phyloP scores from a whole-genome alignment of 2,888 invertebrate species.

The Actias luna region DNA sequence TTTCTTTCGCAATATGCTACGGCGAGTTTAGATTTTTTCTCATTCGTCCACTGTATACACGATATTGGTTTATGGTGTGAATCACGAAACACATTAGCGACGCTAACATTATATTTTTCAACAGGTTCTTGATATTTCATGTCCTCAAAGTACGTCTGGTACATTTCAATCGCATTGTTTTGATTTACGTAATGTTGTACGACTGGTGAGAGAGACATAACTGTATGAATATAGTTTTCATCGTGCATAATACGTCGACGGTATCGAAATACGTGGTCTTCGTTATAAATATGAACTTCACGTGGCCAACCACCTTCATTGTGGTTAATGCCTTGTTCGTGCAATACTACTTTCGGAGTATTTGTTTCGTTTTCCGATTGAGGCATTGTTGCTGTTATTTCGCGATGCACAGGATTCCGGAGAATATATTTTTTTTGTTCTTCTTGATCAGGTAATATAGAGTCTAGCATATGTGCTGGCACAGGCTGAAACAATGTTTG shows the following conservation, averaged over 20 bases:
- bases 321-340: constrained; percentile 86
- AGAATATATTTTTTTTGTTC: constrained; percentile 70
- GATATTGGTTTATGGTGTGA: constrained; percentile 73
- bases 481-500: constrained; percentile 71
- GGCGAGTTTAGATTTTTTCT: constrained; percentile 83
- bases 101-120: constrained; percentile 81
- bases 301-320: constrained; percentile 93
- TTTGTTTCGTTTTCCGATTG: constrained; percentile 81
- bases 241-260: constrained; percentile 91
- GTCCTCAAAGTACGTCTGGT: constrained; percentile 87
- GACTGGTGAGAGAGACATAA: constrained; percentile 78
- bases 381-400: constrained; percentile 69
- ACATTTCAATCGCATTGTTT: constrained; percentile 91
- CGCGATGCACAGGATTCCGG: constrained; percentile 76
- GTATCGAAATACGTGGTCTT: constrained; percentile 87
- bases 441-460: constrained; percentile 59
- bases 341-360: constrained; percentile 81
- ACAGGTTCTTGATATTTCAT: constrained; percentile 74
- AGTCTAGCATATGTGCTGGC: constrained; percentile 65
- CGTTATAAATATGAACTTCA: constrained; percentile 84
- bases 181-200: constrained; percentile 87
- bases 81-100: constrained; percentile 87
- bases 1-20: constrained; percentile 81
- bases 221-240: constrained; percentile 86
- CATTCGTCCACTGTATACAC: constrained; percentile 87